phyloP scores from a whole-genome alignment of 2,888 invertebrate genomes.

The Phyllotreta cruciferae region DNA sequence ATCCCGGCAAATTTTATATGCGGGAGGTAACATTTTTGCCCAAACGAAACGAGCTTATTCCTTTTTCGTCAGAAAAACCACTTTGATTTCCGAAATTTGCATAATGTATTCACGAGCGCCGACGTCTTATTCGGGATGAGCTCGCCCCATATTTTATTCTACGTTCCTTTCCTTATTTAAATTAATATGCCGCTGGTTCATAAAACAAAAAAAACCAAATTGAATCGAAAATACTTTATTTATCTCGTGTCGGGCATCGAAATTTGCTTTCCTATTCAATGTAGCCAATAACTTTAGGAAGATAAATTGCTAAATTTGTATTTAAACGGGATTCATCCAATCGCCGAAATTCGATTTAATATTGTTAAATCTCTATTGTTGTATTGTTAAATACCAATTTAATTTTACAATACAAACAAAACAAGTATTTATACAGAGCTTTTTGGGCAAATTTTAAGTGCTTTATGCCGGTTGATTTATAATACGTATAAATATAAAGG shows the following conservation, averaged over 20 bases:
- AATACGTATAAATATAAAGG: too few species aligned
- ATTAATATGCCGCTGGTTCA: neutral
- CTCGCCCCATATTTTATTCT: constrained; percentile 9
- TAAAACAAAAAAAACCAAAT: neutral
- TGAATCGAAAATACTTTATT: neutral
- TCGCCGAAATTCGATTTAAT: too few species aligned
- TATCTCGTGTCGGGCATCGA: constrained; percentile 4
- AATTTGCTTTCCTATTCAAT: too few species aligned
- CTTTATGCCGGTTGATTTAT: too few species aligned
- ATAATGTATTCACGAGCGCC: constrained; percentile 23
- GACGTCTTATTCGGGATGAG: constrained; percentile 13
- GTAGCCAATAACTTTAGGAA: too few species aligned
- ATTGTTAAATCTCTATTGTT: too few species aligned
- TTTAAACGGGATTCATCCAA: too few species aligned
- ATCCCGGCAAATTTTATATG: constrained; percentile 10
- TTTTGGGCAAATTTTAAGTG: too few species aligned
- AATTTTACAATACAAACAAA: too few species aligned
- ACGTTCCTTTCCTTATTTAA: neutral
- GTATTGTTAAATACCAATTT: too few species aligned
- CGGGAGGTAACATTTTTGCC: neutral
- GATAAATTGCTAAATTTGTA: too few species aligned
- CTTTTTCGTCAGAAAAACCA: constrained; percentile 20
- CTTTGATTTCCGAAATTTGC: constrained; percentile 20
- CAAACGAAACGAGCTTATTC: constrained; percentile 10
- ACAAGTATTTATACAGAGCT: too few species aligned